Evolutionary conservation across 2,113 vertebrate genomes (phyloP).

Genomic region (Oryzias curvinotus): DNA sequence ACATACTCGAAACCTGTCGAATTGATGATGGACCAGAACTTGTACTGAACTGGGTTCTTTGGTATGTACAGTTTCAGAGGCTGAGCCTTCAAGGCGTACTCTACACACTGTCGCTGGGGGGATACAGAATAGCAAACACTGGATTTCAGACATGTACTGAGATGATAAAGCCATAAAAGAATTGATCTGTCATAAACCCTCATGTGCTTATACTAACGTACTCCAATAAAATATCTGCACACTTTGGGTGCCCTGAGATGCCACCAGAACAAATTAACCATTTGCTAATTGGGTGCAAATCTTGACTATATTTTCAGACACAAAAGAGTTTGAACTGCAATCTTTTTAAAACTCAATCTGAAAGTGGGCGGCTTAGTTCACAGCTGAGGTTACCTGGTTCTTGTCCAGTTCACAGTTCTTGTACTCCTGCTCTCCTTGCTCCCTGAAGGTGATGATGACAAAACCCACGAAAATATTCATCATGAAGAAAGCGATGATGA

Average conservation of each 20-base stretch:
- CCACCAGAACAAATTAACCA: too few species aligned
- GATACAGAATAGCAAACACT: too few species aligned
- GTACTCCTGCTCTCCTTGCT: slow-evolving; percentile 93
- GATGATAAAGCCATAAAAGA: too few species aligned
- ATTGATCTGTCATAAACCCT: too few species aligned
- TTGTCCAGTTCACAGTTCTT: slow-evolving; percentile 96
- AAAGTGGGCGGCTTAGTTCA: neutral
- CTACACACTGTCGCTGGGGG: slow-evolving; percentile 86
- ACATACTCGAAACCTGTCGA: slow-evolving; percentile 91
- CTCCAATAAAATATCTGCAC: too few species aligned
- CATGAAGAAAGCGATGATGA: slow-evolving; percentile 98
- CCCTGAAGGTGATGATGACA: slow-evolving; percentile 95
- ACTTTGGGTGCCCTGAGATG: too few species aligned
- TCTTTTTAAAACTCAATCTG: too few species aligned
- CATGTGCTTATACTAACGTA: too few species aligned
- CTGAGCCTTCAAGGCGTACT: slow-evolving; percentile 90
- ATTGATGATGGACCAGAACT: slow-evolving; percentile 92
- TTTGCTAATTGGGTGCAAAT: too few species aligned
- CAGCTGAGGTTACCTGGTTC: slow-evolving; percentile 82
- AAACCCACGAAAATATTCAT: slow-evolving; percentile 99
- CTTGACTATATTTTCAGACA: too few species aligned
- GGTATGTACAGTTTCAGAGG: slow-evolving; percentile 91
- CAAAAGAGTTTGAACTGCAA: too few species aligned
- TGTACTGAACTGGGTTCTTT: slow-evolving; percentile 88
- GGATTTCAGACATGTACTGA: too few species aligned